A percentile compares a stretch with the other conserved stretches of the same genome.
These are phyloP conservation scores for Orthosia gracilis DNA, from an alignment of 2,888 invertebrate genomes.

Conservation along the genomic window DNA sequence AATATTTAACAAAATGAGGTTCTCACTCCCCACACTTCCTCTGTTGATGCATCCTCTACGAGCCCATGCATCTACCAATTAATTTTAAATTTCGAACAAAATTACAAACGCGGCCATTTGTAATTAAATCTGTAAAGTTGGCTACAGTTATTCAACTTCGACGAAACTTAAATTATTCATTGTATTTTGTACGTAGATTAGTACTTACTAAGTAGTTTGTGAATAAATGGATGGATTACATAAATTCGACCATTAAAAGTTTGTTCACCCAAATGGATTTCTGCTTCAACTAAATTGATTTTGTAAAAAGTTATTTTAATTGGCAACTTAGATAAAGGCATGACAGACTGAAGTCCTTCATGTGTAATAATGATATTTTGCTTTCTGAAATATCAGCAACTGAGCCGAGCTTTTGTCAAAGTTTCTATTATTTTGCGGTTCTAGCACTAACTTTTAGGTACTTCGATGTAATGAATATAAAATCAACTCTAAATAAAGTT, in stretches of 20 bases:
- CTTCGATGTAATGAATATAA: slow-evolving; percentile 1
- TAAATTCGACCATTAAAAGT: slow-evolving; percentile 59
- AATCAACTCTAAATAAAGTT: background rate
- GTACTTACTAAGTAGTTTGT: slow-evolving; percentile 55
- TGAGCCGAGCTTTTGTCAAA: slow-evolving; percentile 30
- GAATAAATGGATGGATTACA: slow-evolving; percentile 54
- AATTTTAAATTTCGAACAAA: slow-evolving; percentile 46
- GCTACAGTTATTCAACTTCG: slow-evolving; percentile 42
- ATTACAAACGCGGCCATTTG: slow-evolving; percentile 28
- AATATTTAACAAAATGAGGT: slow-evolving; percentile 19
- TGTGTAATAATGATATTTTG: slow-evolving; percentile 54
- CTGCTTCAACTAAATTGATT: slow-evolving; percentile 52
- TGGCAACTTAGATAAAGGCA: slow-evolving; percentile 38
- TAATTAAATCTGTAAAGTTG: slow-evolving; percentile 45
- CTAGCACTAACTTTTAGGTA: slow-evolving; percentile 15
- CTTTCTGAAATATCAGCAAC: slow-evolving; percentile 48
- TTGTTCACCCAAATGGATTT: slow-evolving; percentile 46
- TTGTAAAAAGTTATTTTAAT: slow-evolving; percentile 50
- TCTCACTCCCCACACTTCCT: background rate
- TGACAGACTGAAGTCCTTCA: slow-evolving; percentile 28
- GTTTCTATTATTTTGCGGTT: slow-evolving; percentile 27
- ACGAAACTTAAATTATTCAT: slow-evolving; percentile 59
- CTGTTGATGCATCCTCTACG: slow-evolving; percentile 34
- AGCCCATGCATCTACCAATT: slow-evolving; percentile 32
- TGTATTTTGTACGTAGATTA: slow-evolving; percentile 55